Percentiles rank a stretch among this genome's conserved stretches.
These are phyloP conservation scores for Nemapogon koenigi DNA, from an alignment of 2,888 invertebrate species.

Conservation along the genomic window DNA sequence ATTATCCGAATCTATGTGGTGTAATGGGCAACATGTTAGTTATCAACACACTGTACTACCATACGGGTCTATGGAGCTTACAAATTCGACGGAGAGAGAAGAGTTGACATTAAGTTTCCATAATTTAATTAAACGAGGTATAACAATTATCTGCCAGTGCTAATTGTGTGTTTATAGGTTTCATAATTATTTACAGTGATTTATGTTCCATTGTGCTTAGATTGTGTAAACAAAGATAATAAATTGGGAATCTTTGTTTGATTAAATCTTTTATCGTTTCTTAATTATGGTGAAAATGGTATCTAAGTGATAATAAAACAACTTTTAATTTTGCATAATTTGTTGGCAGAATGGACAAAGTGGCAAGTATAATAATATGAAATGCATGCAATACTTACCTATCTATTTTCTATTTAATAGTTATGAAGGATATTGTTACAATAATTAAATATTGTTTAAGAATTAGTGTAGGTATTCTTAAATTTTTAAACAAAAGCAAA, in stretches of 20 bases:
- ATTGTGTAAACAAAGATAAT: no score
- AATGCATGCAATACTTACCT: background rate
- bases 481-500: background rate
- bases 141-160: no score
- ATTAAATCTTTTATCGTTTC: no score
- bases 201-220: no score
- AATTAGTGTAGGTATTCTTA: background rate
- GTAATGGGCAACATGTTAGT: constrained; percentile 48
- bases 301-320: no score
- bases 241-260: no score
- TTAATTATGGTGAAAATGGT: no score
- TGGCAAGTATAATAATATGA: background rate
- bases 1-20: constrained; percentile 28
- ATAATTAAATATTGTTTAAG: background rate
- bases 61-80: constrained; percentile 23
- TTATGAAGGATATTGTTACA: background rate
- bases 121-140: constrained; percentile 58
- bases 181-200: no score
- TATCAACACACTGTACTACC: constrained; percentile 35
- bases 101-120: constrained; percentile 56
- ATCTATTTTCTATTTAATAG: background rate
- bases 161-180: no score
- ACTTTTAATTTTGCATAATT: no score
- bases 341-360: no score
- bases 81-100: constrained; percentile 43